Conservation (phyloP, 2,797 vertebrate genomes). For the Poecile montanus region DNA sequence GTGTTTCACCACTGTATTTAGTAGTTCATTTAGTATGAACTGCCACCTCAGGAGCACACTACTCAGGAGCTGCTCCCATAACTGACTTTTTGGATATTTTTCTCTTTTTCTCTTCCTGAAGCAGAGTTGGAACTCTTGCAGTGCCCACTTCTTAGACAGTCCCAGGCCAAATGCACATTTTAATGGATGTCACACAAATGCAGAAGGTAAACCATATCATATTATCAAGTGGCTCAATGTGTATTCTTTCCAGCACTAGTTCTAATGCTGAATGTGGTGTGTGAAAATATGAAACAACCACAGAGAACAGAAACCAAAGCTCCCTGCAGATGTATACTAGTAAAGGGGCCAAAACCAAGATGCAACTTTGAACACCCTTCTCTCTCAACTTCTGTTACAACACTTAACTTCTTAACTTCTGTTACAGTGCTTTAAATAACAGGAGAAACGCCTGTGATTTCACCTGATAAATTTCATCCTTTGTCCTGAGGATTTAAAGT, state of each 20-base stretch:
- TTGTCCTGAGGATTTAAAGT: not conserved
- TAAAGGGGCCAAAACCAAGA: not conserved
- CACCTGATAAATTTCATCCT: not conserved
- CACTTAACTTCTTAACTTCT: not conserved
- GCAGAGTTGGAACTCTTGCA: accelerated
- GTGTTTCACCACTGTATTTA: not conserved
- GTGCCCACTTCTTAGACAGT: not conserved
- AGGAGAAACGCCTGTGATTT: not conserved
- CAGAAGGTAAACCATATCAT: not conserved
- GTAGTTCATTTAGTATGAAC: not conserved
- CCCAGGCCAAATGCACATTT: not conserved
- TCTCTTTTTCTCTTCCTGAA: not conserved
- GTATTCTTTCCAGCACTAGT: not conserved
- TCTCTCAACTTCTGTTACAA: not conserved
- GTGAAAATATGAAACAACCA: not conserved
- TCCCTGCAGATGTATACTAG: not conserved
- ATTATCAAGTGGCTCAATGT: not conserved
- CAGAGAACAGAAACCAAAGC: not conserved
- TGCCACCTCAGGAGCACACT: not conserved
- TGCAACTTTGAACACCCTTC: not conserved
- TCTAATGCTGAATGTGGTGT: not conserved
- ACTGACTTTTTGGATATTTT: not conserved
- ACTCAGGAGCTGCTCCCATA: not conserved
- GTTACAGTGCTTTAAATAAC: not conserved
- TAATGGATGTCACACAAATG: not conserved